Conservation (phyloP, 2,113 vertebrate species). For the Collichthys lucidus region DNA sequence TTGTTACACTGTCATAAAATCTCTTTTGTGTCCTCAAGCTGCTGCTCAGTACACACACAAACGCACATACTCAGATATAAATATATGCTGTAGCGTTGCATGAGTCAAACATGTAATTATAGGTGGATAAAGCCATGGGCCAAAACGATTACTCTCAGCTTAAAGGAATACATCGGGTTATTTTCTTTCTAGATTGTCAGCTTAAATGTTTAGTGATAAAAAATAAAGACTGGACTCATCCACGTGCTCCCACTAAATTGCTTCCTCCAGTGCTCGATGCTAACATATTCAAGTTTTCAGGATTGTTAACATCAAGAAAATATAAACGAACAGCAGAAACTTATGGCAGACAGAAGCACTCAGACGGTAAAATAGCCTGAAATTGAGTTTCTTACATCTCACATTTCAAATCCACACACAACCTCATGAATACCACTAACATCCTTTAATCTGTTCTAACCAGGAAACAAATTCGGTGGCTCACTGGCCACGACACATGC, state of each 20-base stretch:
- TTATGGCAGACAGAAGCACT: neutral
- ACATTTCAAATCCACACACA: neutral
- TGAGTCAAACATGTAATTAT: slow-evolving; percentile 42
- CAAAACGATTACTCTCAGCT: slow-evolving; percentile 12
- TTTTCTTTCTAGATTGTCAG: slow-evolving; percentile 1
- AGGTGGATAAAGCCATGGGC: slow-evolving; percentile 18
- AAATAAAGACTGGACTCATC: neutral
- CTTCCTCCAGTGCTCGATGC: neutral
- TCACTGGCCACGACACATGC: neutral
- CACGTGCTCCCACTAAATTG: neutral
- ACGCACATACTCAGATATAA: neutral
- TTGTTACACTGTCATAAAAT: slow-evolving; percentile 16
- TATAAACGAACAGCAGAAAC: too few species aligned
- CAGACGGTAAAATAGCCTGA: neutral
- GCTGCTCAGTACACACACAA: slow-evolving; percentile 1
- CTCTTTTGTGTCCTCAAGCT: slow-evolving; percentile 39
- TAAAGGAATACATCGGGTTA: slow-evolving; percentile 4
- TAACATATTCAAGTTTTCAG: neutral
- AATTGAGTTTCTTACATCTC: neutral
- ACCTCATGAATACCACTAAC: too few species aligned
- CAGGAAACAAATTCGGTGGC: neutral
- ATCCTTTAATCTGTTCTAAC: neutral
- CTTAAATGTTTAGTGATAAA: neutral
- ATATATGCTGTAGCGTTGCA: slow-evolving; percentile 6
- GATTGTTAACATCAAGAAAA: neutral